Percentiles rank a stretch among this genome's conserved stretches.
These are phyloP conservation scores for Knipowitschia caucasica DNA, from an alignment of 2,797 vertebrate genomes.

Conservation along the genomic window DNA sequence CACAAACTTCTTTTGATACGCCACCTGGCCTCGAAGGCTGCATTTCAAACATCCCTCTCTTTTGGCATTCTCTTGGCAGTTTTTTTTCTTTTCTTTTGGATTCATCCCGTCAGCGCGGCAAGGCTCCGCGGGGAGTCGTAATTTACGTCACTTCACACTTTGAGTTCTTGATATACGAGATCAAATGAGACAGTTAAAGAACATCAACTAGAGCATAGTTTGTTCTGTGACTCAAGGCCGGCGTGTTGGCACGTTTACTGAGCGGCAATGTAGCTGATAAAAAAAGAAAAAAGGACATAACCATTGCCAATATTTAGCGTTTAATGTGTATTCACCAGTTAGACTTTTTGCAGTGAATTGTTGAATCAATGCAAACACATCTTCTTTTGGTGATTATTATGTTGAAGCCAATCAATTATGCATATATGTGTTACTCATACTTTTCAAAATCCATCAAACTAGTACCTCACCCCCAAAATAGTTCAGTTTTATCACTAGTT, in stretches of 20 bases:
- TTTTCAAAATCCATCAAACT: no score
- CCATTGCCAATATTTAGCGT: not conserved
- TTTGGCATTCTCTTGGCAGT: constrained; percentile 52
- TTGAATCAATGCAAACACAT: no score
- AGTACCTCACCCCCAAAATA: no score
- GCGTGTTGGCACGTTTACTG: constrained; percentile 15
- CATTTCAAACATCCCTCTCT: constrained; percentile 48
- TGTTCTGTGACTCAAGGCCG: constrained; percentile 46
- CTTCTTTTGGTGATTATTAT: no score
- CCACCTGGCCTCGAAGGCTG: constrained; percentile 56
- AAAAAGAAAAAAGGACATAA: not conserved
- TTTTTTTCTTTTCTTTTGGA: constrained; percentile 19
- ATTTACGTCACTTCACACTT: constrained; percentile 62
- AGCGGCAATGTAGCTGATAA: constrained; percentile 1
- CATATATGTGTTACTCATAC: no score
- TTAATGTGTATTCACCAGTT: not conserved
- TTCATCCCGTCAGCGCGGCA: constrained; percentile 49
- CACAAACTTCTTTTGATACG: constrained; percentile 57
- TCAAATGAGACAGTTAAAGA: constrained; percentile 68
- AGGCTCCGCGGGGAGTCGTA: constrained; percentile 46
- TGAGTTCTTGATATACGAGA: constrained; percentile 64
- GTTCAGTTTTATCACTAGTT: no score
- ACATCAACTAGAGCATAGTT: constrained; percentile 46
- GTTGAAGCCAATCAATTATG: no score
- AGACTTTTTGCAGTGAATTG: no score